A percentile compares a stretch with the other conserved stretches of the same genome.
Evolutionary conservation across 2,113 vertebrate genomes (phyloP).

Genomic region (Pangasianodon hypophthalmus): DNA sequence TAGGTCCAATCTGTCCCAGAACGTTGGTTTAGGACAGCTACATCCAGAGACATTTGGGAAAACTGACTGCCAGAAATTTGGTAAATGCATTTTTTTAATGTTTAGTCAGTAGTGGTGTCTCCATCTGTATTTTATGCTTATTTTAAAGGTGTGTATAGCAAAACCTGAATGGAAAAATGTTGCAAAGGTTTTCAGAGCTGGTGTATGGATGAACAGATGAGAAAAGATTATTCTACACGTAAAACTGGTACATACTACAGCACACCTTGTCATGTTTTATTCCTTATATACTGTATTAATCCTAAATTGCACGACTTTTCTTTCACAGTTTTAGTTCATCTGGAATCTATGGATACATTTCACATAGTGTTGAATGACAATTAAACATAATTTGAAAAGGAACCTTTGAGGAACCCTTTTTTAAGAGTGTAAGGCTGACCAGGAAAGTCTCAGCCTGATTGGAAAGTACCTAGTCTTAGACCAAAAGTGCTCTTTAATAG

Average conservation of each 20-base stretch:
- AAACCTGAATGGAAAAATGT: not conserved
- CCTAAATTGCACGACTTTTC: too few relatives aligned
- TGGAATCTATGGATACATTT: too few relatives aligned
- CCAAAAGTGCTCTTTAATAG: too few relatives aligned
- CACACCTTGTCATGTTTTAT: not conserved
- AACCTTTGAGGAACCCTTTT: not conserved
- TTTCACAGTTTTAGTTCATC: too few relatives aligned
- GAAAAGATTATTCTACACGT: not conserved
- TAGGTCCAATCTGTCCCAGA: slow-evolving; percentile 18
- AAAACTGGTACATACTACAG: not conserved
- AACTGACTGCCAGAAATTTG: slow-evolving; percentile 32
- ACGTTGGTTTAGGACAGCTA: slow-evolving; percentile 7
- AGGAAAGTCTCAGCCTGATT: not conserved
- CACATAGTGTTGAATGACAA: too few relatives aligned
- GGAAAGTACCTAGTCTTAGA: not conserved
- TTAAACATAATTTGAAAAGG: not conserved
- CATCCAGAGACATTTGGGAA: slow-evolving; percentile 27
- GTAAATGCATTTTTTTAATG: not conserved
- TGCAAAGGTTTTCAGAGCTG: not conserved
- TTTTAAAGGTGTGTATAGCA: not conserved
- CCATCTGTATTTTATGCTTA: slow-evolving; percentile 4
- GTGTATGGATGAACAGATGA: not conserved
- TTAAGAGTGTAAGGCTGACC: not conserved
- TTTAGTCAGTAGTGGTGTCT: not conserved
- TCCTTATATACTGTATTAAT: not conserved